Conservation (phyloP, 2,113 vertebrate genomes). For the Zonotrichia leucophrys region DNA sequence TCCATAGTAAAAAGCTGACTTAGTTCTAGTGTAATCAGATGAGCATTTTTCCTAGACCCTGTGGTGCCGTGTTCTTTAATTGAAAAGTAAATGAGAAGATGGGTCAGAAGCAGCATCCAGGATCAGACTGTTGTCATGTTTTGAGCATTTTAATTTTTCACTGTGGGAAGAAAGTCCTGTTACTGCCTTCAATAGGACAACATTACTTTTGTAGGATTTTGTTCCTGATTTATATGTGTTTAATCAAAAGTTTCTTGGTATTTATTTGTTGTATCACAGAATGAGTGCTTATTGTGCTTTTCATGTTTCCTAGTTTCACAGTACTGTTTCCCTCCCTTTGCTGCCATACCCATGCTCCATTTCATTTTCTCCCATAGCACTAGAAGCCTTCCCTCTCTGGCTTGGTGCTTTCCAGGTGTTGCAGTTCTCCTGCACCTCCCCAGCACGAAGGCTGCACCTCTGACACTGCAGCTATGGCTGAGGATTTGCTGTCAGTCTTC, state of each 20-base stretch:
- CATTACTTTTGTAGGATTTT: neutral
- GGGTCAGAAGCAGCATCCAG: neutral
- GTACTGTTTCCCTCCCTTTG: neutral
- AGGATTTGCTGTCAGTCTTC: neutral
- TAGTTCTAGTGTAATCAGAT: neutral
- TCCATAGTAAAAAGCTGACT: neutral
- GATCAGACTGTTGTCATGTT: neutral
- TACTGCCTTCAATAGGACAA: neutral
- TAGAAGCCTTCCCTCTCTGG: neutral
- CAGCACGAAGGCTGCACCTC: neutral
- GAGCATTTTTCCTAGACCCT: neutral
- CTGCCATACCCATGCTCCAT: neutral
- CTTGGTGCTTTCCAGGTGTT: neutral
- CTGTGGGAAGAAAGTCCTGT: neutral
- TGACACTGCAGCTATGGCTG: accelerated
- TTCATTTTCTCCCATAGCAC: neutral
- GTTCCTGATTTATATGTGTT: neutral
- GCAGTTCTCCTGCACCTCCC: neutral
- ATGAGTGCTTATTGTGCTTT: neutral
- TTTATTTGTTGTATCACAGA: neutral
- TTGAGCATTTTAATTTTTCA: neutral
- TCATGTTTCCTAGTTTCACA: neutral
- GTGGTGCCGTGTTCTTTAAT: neutral
- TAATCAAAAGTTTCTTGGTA: neutral
- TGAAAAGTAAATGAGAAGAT: neutral